These are phyloP conservation scores for Tenthredo mesomela DNA, from an alignment of 2,888 invertebrate species.

Conservation along the genomic window DNA sequence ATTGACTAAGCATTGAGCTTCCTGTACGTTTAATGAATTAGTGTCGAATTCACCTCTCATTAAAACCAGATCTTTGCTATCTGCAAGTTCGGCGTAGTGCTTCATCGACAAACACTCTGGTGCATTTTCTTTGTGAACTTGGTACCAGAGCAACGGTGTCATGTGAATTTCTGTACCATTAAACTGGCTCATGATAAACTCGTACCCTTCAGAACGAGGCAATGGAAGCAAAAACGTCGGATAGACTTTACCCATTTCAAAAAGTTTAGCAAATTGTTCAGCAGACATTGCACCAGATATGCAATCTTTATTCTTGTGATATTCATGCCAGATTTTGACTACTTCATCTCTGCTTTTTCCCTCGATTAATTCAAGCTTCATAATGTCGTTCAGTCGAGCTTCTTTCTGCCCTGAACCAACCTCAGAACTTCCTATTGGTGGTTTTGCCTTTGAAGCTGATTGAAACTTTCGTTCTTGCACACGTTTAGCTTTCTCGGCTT, in stretches of 20 bases:
- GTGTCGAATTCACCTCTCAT: slow-evolving; percentile 94
- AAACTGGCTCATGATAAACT: slow-evolving; percentile 91
- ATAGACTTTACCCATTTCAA: slow-evolving; percentile 80
- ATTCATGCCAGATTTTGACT: slow-evolving; percentile 88
- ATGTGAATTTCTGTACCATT: slow-evolving; percentile 88
- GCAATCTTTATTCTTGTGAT: slow-evolving; percentile 88
- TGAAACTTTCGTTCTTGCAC: slow-evolving; percentile 65
- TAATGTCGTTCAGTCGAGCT: slow-evolving; percentile 82
- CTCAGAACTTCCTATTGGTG: slow-evolving; percentile 56
- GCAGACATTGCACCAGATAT: slow-evolving; percentile 87
- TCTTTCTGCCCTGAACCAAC: slow-evolving; percentile 60
- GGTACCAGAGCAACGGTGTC: slow-evolving; percentile 91
- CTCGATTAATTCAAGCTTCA: slow-evolving; percentile 88
- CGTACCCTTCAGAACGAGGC: slow-evolving; percentile 91
- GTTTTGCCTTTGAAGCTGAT: slow-evolving; percentile 66
- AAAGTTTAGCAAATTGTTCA: slow-evolving; percentile 82
- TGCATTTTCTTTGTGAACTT: slow-evolving; percentile 93
- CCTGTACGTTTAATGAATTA: slow-evolving; percentile 86
- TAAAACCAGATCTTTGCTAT: slow-evolving; percentile 86
- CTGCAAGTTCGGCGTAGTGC: slow-evolving; percentile 87
- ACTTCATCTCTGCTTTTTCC: slow-evolving; percentile 88
- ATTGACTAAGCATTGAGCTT: slow-evolving; percentile 92
- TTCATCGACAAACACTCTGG: slow-evolving; percentile 91
- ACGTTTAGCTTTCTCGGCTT: slow-evolving; percentile 74
- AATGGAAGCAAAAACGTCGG: slow-evolving; percentile 90